Evolutionary conservation across 2,113 vertebrate genomes (phyloP).

Genomic region (Benitochromis conjunctus): DNA sequence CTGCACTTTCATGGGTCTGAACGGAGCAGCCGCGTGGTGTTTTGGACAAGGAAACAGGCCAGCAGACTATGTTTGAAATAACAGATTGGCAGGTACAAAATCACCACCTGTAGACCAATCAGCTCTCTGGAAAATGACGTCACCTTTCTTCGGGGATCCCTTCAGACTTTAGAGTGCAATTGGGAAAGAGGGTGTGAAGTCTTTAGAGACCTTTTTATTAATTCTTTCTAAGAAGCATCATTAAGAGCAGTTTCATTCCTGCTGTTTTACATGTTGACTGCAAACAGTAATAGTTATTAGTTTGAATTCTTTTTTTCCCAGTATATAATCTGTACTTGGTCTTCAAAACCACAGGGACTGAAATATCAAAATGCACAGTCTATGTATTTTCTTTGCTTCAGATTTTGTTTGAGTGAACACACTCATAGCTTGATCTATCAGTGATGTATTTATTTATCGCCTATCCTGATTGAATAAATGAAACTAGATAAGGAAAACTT

Average conservation of each 20-base stretch:
- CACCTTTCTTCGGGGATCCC: too few species aligned
- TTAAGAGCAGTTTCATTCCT: too few species aligned
- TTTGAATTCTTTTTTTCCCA: background rate
- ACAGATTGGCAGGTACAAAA: background rate
- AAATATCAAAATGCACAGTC: background rate
- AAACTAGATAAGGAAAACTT: background rate
- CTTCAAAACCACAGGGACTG: background rate
- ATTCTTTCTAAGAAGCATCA: too few species aligned
- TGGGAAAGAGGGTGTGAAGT: too few species aligned
- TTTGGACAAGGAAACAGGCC: background rate
- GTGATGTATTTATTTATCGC: background rate
- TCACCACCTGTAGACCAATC: too few species aligned
- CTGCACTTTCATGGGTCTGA: background rate
- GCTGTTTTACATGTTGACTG: too few species aligned
- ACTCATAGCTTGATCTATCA: background rate
- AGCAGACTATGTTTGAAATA: background rate
- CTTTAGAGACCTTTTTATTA: too few species aligned
- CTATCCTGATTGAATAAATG: background rate
- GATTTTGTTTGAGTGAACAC: background rate
- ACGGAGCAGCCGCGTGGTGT: background rate
- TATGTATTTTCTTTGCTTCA: background rate
- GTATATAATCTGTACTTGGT: background rate
- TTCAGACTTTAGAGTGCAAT: too few species aligned
- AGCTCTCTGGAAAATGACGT: too few species aligned
- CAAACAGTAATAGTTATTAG: too few species aligned